Conservation (phyloP, 2,888 invertebrate genomes). For the Ferrisia virgata region DNA sequence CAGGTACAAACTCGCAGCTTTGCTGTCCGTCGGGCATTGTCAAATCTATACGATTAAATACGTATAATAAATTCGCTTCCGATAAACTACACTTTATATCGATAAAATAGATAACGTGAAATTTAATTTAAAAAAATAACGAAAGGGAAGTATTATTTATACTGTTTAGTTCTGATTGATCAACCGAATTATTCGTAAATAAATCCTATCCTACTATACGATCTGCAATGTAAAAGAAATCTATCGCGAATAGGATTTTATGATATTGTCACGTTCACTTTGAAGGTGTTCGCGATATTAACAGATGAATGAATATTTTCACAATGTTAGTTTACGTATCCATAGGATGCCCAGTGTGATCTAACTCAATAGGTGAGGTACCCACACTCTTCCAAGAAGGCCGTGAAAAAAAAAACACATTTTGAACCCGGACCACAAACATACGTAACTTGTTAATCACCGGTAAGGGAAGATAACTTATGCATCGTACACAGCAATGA, state of each 20-base stretch:
- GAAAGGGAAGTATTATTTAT: not conserved
- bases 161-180: not conserved
- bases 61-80: not conserved
- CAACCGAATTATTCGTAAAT: not conserved
- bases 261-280: not conserved
- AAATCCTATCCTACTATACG: no score
- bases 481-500: no score
- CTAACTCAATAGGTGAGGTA: not conserved
- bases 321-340: not conserved
- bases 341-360: not conserved
- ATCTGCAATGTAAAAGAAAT: not conserved
- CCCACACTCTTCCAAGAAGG: not conserved
- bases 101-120: no score
- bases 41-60: no score
- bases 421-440: not conserved
- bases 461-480: not conserved
- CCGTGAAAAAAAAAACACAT: not conserved
- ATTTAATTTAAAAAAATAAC: not conserved
- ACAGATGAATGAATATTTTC: not conserved
- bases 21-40: not conserved
- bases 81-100: not conserved
- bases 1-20: not conserved
- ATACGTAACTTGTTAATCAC: not conserved
- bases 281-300: not conserved
- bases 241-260: not conserved